Percentiles rank a stretch among this genome's conserved stretches.
phyloP scores from a whole-genome alignment of 2,888 invertebrate species.

The Ichneumon xanthorius region DNA sequence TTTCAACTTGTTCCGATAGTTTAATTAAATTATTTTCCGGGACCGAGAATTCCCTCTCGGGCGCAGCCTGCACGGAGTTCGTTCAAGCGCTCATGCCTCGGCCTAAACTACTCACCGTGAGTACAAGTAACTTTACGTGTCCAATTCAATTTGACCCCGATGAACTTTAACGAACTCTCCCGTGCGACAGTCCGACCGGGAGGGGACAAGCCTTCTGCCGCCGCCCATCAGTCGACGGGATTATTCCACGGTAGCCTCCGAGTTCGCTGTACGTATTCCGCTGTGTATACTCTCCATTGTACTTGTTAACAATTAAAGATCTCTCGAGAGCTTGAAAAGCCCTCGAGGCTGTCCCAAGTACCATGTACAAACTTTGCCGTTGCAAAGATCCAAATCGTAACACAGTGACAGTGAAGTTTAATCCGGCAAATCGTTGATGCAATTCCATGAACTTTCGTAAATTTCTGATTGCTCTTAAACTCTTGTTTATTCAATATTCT shows the following conservation, averaged over 20 bases:
- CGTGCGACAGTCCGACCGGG: conserved; percentile 16
- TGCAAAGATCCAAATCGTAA: background rate
- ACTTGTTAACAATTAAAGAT: conserved; percentile 18
- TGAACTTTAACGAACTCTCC: conserved; percentile 60
- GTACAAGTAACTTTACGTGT: conserved; percentile 46
- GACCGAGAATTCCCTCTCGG: conserved; percentile 22
- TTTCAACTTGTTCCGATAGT: conserved; percentile 27
- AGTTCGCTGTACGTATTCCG: background rate
- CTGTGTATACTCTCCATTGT: conserved; percentile 6
- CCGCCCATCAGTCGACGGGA: background rate
- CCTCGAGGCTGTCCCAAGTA: background rate
- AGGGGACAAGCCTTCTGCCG: conserved; percentile 6
- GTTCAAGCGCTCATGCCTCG: background rate
- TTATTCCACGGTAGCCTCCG: conserved; percentile 8
- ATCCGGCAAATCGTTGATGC: background rate
- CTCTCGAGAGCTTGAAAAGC: conserved; percentile 8
- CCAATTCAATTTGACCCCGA: conserved; percentile 62
- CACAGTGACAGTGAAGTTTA: background rate
- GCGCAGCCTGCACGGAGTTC: conserved; percentile 1
- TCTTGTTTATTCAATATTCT: too few species aligned
- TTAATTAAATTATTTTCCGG: conserved; percentile 28
- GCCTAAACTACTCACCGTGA: conserved; percentile 33
- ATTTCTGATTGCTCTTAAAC: too few species aligned
- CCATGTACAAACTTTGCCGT: background rate
- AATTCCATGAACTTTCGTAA: too few species aligned